Base-by-base conservation (phyloP, 2,797 vertebrate species). In the Sandelia bainsii region DNA sequence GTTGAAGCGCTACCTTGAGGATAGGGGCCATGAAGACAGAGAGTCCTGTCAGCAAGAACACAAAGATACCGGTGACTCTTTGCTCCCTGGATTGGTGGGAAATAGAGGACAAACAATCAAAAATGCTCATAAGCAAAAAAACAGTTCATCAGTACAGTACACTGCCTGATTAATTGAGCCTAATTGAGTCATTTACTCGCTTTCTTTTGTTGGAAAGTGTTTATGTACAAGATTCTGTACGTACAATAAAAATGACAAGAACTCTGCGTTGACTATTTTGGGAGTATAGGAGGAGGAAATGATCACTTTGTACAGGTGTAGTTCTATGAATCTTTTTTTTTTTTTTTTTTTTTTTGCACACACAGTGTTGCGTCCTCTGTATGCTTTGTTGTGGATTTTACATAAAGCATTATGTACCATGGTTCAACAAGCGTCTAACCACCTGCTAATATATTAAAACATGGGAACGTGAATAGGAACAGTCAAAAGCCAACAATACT, bases 1-100 rank as follows among this genome's bases (percentile, higher is more conserved):
- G 48, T 17, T 56, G 40, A 60, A 62, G 54, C 34, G 0, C 1
- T 96, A 99, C 98, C 98, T 99, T 99, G 54, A 99, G 93, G 91
- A 99, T 96, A 12, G 98, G 98, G 66, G 98, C 97, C 97, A 99
- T 99, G 77, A 99, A 97, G 87, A 99, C 97, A 0, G 98, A 99
- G 46, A 99, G 93, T 8, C 98, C 98, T 0, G 98, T 99, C 82
- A 99, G 94, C 78, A 99, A 83, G 91, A 99, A 99, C 58, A 99
- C 98, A 0, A 94, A 85, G 78, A 94, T 83, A n/a, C 98, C 98
- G 0, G 98, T 99, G 77, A 99, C 96, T 86, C 98, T 95, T 90
- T 99, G 98, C 88, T 99, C 98, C 87, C 98, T 99, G 93, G 62
- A 93, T 66, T 79, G 79, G 90, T 10, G 54, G 19, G 6, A 42